phyloP scores from a whole-genome alignment of 35 echinoderm and acorn worm genomes.

The Amphiura filiformis region DNA sequence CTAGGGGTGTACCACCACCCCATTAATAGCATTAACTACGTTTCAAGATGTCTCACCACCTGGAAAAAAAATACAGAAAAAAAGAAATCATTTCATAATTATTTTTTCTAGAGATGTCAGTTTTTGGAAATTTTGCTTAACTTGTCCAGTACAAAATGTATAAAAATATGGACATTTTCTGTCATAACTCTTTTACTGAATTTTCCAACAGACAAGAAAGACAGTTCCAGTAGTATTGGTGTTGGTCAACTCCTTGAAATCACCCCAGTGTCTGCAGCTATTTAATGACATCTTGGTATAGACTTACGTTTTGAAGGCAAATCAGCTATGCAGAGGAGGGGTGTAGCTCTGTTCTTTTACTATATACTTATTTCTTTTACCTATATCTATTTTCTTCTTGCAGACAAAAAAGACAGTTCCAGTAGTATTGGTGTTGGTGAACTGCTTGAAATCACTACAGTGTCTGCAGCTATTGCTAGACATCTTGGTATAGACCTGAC shows the following conservation, averaged over 20 bases:
- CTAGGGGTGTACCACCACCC: too few relatives aligned
- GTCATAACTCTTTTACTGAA: too few relatives aligned
- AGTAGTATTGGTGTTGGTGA: slow-evolving; percentile 91
- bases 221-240: slow-evolving; percentile 68
- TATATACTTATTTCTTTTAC: too few relatives aligned
- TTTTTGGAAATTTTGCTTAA: too few relatives aligned
- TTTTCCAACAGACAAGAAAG: slow-evolving; percentile 95
- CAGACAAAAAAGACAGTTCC: slow-evolving; percentile 83
- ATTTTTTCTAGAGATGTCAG: too few relatives aligned
- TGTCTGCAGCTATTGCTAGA: slow-evolving; percentile 94
- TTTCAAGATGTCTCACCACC: too few relatives aligned
- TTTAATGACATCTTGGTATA: slow-evolving; percentile 93
- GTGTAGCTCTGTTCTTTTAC: slow-evolving; percentile 87
- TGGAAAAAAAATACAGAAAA: too few relatives aligned
- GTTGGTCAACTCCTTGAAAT: slow-evolving; percentile 93
- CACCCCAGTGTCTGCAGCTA: slow-evolving; percentile 92
- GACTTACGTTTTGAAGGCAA: slow-evolving; percentile 91
- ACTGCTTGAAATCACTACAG: slow-evolving; percentile 85
- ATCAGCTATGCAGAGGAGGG: slow-evolving; percentile 82
- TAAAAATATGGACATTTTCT: too few relatives aligned
- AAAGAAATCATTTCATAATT: too few relatives aligned
- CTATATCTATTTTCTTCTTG: too few relatives aligned
- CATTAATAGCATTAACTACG: too few relatives aligned
- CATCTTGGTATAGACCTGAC: slow-evolving; percentile 97
- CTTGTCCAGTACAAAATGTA: too few relatives aligned